Evolutionary conservation across 1,140 invertebrate genomes (phyloP).

Genomic region (Lepidurus apus): DNA sequence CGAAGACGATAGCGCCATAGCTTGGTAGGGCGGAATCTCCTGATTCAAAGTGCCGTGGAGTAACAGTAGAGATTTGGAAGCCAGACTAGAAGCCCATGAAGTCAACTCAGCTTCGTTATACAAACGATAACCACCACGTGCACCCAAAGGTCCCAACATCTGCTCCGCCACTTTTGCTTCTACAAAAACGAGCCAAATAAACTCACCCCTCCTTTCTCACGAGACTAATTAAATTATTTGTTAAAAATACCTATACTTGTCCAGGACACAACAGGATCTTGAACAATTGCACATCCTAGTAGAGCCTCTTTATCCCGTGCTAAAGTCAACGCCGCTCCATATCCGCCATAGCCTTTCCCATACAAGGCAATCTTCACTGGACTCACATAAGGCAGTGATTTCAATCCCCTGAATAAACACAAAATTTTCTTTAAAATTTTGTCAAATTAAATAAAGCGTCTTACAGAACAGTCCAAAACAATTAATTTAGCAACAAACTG

Average conservation of each 20-base stretch:
- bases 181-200: slow-evolving; percentile 44
- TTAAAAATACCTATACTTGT: slow-evolving; percentile 34
- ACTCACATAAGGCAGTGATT: slow-evolving; percentile 32
- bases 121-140: slow-evolving; percentile 57
- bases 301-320: slow-evolving; percentile 55
- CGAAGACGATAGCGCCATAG: not conserved
- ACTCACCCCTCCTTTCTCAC: not conserved
- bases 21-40: slow-evolving; percentile 49
- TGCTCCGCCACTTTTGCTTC: slow-evolving; percentile 79
- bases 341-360: slow-evolving; percentile 60
- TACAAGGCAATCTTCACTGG: slow-evolving; percentile 30
- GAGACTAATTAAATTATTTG: not conserved
- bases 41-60: slow-evolving; percentile 68
- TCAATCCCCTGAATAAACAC: slow-evolving; percentile 20
- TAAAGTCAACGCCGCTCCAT: slow-evolving; percentile 64
- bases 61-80: slow-evolving; percentile 56
- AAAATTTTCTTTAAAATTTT: not conserved
- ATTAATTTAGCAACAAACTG: not conserved
- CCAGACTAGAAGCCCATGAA: slow-evolving; percentile 56
- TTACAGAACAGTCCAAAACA: not conserved
- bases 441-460: not conserved
- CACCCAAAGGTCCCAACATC: slow-evolving; percentile 64
- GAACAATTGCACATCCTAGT: slow-evolving; percentile 69
- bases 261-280: slow-evolving; percentile 76
- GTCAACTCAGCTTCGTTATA: slow-evolving; percentile 69